Percentiles rank a stretch among this genome's conserved stretches.
Conservation (phyloP, 2,888 invertebrate species). For the Pollenia angustigena region DNA sequence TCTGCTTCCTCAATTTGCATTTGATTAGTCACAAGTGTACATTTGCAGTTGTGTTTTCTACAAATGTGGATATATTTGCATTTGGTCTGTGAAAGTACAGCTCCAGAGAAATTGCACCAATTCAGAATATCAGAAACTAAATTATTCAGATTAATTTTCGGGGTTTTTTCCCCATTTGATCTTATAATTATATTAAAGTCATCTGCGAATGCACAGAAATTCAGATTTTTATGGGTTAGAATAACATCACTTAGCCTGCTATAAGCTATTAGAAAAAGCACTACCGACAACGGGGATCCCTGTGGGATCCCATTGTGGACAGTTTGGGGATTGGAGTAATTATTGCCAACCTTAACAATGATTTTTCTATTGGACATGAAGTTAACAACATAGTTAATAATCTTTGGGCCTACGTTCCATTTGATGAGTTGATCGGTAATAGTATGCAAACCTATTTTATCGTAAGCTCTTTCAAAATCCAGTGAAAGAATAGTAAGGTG, state of each 20-base stretch:
- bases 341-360: too few species aligned
- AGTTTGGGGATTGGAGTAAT: too few species aligned
- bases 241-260: constrained; percentile 18
- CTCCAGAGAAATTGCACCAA: constrained; percentile 39
- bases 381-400: constrained; percentile 9
- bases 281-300: background rate
- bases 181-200: background rate
- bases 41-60: constrained; percentile 5
- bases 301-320: too few species aligned
- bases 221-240: constrained; percentile 1
- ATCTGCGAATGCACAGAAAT: background rate
- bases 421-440: background rate
- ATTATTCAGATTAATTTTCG: background rate
- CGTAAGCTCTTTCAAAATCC: constrained; percentile 8
- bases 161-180: background rate
- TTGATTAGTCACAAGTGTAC: background rate
- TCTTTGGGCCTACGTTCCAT: constrained; percentile 20
- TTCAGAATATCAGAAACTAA: background rate
- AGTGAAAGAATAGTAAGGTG: background rate
- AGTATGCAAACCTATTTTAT: background rate
- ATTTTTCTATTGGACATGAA: background rate
- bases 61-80: constrained; percentile 40
- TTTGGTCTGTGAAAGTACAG: constrained; percentile 15
- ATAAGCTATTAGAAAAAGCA: constrained; percentile 20
- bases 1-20: background rate